These are phyloP conservation scores for Sphenopsis melanotis DNA, from an alignment of 2,797 vertebrate genomes.

Conservation along the genomic window DNA sequence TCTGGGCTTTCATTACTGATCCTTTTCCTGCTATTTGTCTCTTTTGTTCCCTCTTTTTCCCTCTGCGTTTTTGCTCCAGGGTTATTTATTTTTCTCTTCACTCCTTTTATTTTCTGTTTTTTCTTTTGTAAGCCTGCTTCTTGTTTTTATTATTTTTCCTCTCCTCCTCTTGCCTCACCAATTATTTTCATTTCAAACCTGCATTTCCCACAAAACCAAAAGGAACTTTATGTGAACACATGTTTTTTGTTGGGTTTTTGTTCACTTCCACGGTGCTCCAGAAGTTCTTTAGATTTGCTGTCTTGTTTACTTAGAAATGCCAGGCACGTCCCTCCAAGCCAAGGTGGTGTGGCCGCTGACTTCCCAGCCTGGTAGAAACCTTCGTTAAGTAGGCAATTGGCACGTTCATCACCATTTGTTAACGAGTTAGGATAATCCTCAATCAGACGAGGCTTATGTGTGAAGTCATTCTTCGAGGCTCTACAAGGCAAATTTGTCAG, in stretches of 20 bases:
- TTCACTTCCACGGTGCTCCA: background rate
- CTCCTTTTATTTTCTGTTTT: background rate
- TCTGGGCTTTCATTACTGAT: slow-evolving; percentile 41
- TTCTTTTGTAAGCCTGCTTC: background rate
- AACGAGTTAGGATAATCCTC: background rate
- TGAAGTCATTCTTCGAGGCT: background rate
- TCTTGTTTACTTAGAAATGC: background rate
- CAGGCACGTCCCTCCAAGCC: background rate
- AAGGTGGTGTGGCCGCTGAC: background rate
- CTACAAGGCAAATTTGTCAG: background rate
- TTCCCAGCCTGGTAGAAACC: background rate
- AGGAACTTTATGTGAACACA: background rate
- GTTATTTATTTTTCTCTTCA: slow-evolving; percentile 24
- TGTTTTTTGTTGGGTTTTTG: background rate
- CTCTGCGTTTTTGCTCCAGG: background rate
- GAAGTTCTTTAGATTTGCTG: background rate
- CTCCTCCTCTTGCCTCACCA: background rate
- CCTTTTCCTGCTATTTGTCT: slow-evolving; percentile 50
- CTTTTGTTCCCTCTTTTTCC: slow-evolving; percentile 33
- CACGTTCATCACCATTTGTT: background rate
- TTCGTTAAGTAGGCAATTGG: background rate
- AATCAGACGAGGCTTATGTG: background rate
- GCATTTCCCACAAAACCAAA: slow-evolving; percentile 9
- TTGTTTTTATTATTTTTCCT: background rate
- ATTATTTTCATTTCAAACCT: slow-evolving; percentile 8